A percentile compares a stretch with the other conserved stretches of the same genome.
Conservation (phyloP, 2,113 vertebrate species). For the Chrysemys picta region DNA sequence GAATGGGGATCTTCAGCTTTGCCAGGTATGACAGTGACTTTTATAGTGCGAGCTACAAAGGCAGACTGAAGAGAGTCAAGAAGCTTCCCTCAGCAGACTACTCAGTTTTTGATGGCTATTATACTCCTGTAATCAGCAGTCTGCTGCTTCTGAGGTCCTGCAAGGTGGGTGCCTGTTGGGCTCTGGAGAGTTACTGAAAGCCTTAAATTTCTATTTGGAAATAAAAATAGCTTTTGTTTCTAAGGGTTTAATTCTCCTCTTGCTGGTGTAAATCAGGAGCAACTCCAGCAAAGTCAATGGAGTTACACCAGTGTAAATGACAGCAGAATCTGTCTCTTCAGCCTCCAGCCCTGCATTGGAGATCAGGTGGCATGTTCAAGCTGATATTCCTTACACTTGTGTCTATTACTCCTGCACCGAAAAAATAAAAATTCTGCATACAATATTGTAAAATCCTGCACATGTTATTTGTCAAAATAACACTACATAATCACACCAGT, state of each 20-base stretch:
- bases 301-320: not conserved
- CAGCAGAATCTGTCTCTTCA: not conserved
- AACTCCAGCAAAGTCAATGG: not conserved
- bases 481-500: no score
- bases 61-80: slow-evolving; percentile 71
- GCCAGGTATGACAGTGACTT: slow-evolving; percentile 86
- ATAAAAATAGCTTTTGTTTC: not conserved
- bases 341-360: not conserved
- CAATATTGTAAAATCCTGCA: no score
- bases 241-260: not conserved
- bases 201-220: not conserved
- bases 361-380: not conserved
- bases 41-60: slow-evolving; percentile 78
- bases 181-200: not conserved
- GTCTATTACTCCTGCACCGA: not conserved
- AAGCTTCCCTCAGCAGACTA: slow-evolving; percentile 72
- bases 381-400: not conserved
- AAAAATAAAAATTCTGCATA: no score
- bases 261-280: not conserved
- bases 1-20: slow-evolving; percentile 89
- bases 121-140: slow-evolving; percentile 77
- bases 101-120: slow-evolving; percentile 76
- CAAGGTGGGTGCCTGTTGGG: slow-evolving; percentile 61
- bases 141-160: slow-evolving; percentile 79
- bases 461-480: no score